phyloP scores from a whole-genome alignment of 1,140 invertebrate genomes.

The Phocides pigmalion region DNA sequence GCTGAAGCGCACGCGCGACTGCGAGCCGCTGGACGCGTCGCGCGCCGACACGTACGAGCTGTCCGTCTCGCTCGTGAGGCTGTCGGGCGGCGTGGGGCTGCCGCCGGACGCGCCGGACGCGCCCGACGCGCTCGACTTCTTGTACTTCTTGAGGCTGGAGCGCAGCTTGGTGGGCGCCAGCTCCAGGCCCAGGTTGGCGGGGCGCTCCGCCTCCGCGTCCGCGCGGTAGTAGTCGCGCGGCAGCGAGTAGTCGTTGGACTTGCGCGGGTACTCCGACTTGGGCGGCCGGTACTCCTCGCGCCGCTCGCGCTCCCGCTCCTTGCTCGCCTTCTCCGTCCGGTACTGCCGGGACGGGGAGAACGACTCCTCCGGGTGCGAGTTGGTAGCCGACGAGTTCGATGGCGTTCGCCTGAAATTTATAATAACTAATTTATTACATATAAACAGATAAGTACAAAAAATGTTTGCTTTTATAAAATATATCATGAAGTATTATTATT shows the following conservation, averaged over 20 bases:
- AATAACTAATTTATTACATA: too few relatives aligned
- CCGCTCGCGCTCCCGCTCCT: conserved; percentile 59
- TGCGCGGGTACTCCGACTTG: conserved; percentile 77
- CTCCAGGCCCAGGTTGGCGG: conserved; percentile 88
- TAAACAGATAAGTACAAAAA: too few relatives aligned
- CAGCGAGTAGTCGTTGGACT: conserved; percentile 73
- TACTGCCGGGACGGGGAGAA: conserved; percentile 68
- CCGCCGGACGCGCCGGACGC: conserved; percentile 68
- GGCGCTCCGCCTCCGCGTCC: conserved; percentile 87
- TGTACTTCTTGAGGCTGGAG: conserved; percentile 89
- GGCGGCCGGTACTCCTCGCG: conserved; percentile 72
- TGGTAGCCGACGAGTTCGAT: conserved; percentile 65
- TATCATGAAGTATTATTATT: too few relatives aligned
- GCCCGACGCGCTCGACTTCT: conserved; percentile 77
- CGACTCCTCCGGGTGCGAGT: conserved; percentile 61
- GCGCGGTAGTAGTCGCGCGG: conserved; percentile 82
- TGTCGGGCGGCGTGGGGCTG: conserved; percentile 93
- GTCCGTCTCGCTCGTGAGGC: conserved; percentile 90
- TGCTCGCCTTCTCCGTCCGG: conserved; percentile 56
- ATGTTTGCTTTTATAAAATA: too few relatives aligned
- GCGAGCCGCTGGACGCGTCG: conserved; percentile 87
- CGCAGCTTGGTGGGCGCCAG: conserved; percentile 86
- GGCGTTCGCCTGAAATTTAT: conserved; percentile 64
- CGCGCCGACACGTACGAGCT: conserved; percentile 93
- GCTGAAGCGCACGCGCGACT: conserved; percentile 91